A percentile compares a stretch with the other conserved stretches of the same genome.
Conservation (phyloP, 2,888 invertebrate genomes). For the Netelia melanura region DNA sequence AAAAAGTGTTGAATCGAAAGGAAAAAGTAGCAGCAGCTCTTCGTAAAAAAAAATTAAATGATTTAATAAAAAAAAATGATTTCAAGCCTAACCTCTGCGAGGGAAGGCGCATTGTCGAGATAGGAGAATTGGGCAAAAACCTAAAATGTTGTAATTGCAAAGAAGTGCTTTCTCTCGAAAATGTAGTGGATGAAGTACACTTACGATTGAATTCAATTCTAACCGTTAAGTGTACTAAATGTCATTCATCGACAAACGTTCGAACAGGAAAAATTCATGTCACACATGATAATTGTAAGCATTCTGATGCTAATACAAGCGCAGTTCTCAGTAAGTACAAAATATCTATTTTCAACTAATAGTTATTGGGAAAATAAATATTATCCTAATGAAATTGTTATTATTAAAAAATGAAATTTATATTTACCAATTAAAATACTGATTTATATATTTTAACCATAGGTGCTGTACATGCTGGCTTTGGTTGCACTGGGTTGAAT, state of each 20-base stretch:
- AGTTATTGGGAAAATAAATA: conserved; percentile 2
- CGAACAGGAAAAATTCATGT: no score
- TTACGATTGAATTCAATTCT: conserved; percentile 41
- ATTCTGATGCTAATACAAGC: conserved; percentile 13
- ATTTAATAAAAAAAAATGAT: not conserved
- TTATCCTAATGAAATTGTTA: conserved; percentile 15
- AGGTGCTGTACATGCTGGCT: not conserved
- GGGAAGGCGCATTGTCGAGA: no score
- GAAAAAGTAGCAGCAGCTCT: no score
- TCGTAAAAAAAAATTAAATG: conserved; percentile 25
- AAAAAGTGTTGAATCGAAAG: no score
- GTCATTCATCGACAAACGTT: no score
- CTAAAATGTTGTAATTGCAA: no score
- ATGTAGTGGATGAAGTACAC: conserved; percentile 57
- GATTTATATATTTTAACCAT: conserved; percentile 84
- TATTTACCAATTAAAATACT: conserved; percentile 81
- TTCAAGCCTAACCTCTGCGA: no score
- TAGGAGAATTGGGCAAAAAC: no score
- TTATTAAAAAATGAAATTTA: no score
- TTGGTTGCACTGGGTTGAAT: not conserved
- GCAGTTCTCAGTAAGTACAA: conserved; percentile 59
- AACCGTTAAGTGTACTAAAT: not conserved
- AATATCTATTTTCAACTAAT: conserved; percentile 6
- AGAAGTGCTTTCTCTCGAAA: conserved; percentile 56
- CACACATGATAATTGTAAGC: no score